phyloP scores from a whole-genome alignment of 1,140 invertebrate species.

The Thaumetopoea pityocampa region DNA sequence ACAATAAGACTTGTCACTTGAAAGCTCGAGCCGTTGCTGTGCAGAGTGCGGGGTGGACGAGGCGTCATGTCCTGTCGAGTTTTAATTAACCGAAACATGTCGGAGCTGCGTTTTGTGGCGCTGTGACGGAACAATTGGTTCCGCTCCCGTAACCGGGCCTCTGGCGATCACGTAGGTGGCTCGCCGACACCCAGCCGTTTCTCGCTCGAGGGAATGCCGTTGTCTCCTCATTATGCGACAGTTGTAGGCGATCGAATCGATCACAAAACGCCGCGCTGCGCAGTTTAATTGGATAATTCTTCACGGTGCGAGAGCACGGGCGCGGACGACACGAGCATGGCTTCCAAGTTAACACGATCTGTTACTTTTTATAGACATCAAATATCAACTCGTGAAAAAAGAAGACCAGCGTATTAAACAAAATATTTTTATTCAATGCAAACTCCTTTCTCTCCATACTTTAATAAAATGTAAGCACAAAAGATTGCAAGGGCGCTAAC shows the following conservation, averaged over 20 bases:
- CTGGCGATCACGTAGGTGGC: slow-evolving; percentile 54
- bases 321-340: slow-evolving; percentile 30
- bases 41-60: slow-evolving; percentile 42
- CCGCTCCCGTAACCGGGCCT: slow-evolving; percentile 39
- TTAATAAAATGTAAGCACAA: no score
- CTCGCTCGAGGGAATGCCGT: slow-evolving; percentile 44
- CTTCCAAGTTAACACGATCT: no score
- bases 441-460: no score
- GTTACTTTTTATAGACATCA: no score
- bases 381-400: no score
- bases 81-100: slow-evolving; percentile 68
- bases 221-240: slow-evolving; percentile 55
- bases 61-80: slow-evolving; percentile 60
- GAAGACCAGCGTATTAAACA: no score
- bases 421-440: no score
- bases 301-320: slow-evolving; percentile 43
- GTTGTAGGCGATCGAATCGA: slow-evolving; percentile 43
- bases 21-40: slow-evolving; percentile 42
- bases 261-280: slow-evolving; percentile 42
- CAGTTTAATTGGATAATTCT: slow-evolving; percentile 55
- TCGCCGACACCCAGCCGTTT: slow-evolving; percentile 51
- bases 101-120: slow-evolving; percentile 54
- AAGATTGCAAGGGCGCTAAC: slow-evolving; percentile 28
- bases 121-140: slow-evolving; percentile 66
- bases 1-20: slow-evolving; percentile 51